These are phyloP conservation scores for Prinia subflava DNA, from an alignment of 2,113 vertebrate genomes.

Conservation along the genomic window DNA sequence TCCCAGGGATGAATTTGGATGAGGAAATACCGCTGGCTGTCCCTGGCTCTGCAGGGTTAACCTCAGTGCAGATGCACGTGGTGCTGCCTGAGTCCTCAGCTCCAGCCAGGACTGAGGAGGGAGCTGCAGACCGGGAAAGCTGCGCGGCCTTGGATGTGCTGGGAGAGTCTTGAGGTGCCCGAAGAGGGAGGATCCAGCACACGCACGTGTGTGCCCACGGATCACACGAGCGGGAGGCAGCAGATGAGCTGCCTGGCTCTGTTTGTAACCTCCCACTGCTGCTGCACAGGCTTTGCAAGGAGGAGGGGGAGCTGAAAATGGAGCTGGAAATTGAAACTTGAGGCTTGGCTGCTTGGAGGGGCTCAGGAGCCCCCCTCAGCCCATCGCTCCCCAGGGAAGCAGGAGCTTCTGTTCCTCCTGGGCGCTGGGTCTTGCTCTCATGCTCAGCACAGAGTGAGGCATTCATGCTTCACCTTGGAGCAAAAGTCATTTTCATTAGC, in stretches of 20 bases:
- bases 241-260: constrained; percentile 16
- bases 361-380: neutral
- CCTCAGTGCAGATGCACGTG: neutral
- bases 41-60: neutral
- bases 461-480: neutral
- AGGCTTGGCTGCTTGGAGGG: neutral
- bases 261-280: constrained; percentile 32
- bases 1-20: neutral
- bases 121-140: constrained; percentile 15
- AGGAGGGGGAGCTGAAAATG: neutral
- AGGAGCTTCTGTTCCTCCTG: neutral
- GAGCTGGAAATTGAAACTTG: neutral
- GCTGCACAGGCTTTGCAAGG: neutral
- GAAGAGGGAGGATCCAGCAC: neutral
- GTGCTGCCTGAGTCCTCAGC: neutral
- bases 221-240: neutral
- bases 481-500: neutral
- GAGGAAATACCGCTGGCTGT: neutral
- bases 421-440: neutral
- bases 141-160: accelerated
- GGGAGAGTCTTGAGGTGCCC: neutral
- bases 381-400: neutral
- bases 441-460: neutral
- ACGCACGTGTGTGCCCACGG: neutral
- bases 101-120: constrained; percentile 15